Evolutionary conservation across 2,888 invertebrate genomes (phyloP).

Genomic region (Heliconius erato): DNA sequence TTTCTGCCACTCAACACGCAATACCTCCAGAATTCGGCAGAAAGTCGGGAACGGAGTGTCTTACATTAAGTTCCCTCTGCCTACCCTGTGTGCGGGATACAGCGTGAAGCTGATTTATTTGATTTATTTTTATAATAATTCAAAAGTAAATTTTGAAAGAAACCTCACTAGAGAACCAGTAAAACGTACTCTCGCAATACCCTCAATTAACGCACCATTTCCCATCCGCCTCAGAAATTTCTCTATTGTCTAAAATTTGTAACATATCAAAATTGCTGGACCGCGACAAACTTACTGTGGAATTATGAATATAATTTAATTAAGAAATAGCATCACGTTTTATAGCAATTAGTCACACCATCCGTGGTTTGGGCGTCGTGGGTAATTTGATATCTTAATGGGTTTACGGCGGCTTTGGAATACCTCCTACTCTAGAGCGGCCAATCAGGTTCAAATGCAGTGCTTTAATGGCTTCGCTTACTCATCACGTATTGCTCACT

Average conservation of each 20-base stretch:
- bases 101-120: no score
- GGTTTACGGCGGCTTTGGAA: conserved; percentile 76
- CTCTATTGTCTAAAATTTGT: conserved; percentile 81
- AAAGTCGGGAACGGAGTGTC: no score
- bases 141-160: conserved; percentile 16
- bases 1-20: no score
- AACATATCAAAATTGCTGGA: conserved; percentile 77
- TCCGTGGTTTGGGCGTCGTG: conserved; percentile 79
- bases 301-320: conserved; percentile 83
- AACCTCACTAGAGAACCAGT: conserved; percentile 45
- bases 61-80: no score
- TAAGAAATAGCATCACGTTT: conserved; percentile 82
- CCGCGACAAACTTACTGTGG: conserved; percentile 73
- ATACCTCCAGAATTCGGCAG: no score
- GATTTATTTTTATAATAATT: no score
- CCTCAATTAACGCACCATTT: conserved; percentile 77
- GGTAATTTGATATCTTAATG: conserved; percentile 83
- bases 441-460: conserved; percentile 72
- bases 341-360: conserved; percentile 84
- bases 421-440: conserved; percentile 75
- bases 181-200: conserved; percentile 66
- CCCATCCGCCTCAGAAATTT: conserved; percentile 78
- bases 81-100: no score
- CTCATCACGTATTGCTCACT: conserved; percentile 74
- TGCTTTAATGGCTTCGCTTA: conserved; percentile 75